These are phyloP conservation scores for Tragelaphus strepsiceros DNA, from an alignment of 2,113 vertebrate species.

Conservation along the genomic window DNA sequence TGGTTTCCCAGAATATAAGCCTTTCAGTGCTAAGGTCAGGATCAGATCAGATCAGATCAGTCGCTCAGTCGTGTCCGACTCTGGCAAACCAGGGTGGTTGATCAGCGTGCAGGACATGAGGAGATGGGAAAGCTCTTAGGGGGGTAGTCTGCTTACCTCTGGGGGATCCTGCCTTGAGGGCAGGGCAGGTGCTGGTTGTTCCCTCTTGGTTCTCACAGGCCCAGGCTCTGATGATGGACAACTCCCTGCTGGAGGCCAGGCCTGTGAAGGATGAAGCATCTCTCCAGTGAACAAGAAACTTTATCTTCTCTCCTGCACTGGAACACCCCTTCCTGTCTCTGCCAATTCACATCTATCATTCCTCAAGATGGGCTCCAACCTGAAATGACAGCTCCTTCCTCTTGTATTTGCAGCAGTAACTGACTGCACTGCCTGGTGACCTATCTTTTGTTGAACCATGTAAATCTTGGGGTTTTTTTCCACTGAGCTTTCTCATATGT, in stretches of 20 bases:
- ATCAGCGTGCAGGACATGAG: not conserved
- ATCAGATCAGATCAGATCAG: no score
- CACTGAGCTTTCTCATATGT: not conserved
- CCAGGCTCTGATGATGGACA: not conserved
- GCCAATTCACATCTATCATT: not conserved
- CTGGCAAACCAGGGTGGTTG: not conserved
- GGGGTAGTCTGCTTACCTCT: conserved; percentile 38
- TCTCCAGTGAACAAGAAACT: not conserved
- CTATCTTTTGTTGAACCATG: not conserved
- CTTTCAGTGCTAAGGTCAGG: not conserved
- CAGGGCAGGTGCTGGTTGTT: not conserved
- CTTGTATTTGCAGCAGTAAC: not conserved
- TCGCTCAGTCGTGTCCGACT: no score
- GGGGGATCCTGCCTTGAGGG: not conserved
- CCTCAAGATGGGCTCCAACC: not conserved
- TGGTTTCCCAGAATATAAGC: not conserved
- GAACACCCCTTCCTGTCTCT: not conserved
- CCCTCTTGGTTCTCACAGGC: not conserved
- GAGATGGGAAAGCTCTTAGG: not conserved
- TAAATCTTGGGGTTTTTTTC: not conserved
- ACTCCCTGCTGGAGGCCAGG: conserved; percentile 56
- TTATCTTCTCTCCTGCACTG: not conserved
- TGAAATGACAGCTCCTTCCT: not conserved
- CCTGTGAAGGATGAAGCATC: conserved; percentile 18
- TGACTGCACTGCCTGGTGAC: not conserved